Percentiles rank a stretch among this genome's conserved stretches.
phyloP scores from a whole-genome alignment of 2,888 invertebrate genomes.

The Diarsia dahlii region DNA sequence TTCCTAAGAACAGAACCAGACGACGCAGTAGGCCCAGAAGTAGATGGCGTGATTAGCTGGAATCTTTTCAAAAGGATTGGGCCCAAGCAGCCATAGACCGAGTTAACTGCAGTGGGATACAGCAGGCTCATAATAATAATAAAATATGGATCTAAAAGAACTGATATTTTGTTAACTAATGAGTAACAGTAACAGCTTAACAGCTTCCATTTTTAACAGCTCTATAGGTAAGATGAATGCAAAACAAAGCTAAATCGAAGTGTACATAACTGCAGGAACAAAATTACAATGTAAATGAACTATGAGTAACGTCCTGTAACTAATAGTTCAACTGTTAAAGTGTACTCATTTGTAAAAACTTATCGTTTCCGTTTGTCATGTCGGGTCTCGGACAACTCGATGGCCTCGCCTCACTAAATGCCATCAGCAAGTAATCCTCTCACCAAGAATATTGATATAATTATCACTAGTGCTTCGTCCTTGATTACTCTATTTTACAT shows the following conservation, averaged over 20 bases:
- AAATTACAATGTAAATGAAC: slow-evolving; percentile 11
- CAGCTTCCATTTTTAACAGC: not conserved
- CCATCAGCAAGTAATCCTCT: slow-evolving; percentile 71
- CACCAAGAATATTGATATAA: slow-evolving; percentile 62
- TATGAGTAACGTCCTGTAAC: not conserved
- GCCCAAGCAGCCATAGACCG: too few relatives aligned
- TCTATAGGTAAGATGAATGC: not conserved
- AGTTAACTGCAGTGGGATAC: too few relatives aligned
- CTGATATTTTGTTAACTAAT: not conserved
- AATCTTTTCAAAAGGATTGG: too few relatives aligned
- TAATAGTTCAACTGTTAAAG: slow-evolving; percentile 17
- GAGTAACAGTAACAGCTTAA: not conserved
- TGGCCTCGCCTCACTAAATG: slow-evolving; percentile 72
- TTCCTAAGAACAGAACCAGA: too few relatives aligned
- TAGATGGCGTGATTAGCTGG: too few relatives aligned
- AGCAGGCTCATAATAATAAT: not conserved
- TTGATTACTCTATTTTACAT: slow-evolving; percentile 38
- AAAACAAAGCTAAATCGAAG: not conserved
- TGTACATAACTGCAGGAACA: not conserved
- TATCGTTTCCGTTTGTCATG: slow-evolving; percentile 65
- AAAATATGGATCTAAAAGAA: not conserved
- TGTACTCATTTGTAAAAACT: slow-evolving; percentile 57
- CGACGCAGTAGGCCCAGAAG: too few relatives aligned
- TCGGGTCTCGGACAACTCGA: slow-evolving; percentile 55
- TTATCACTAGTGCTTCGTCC: slow-evolving; percentile 37